Percentiles rank a stretch among this genome's conserved stretches.
phyloP scores from a whole-genome alignment of 2,888 invertebrate species.

The Orthosia cruda region DNA sequence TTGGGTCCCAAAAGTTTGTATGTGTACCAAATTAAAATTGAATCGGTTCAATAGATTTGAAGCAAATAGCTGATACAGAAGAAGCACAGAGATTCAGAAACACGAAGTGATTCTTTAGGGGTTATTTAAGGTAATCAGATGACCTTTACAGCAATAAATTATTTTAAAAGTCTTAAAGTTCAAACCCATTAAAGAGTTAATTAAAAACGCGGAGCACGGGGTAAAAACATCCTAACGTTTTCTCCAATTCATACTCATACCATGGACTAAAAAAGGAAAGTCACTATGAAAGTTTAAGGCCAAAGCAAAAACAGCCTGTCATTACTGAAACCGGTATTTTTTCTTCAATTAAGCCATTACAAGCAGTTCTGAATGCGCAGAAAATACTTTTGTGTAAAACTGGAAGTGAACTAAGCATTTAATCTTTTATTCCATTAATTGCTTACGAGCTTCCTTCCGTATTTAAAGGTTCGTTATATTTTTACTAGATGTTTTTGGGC shows the following conservation, averaged over 20 bases:
- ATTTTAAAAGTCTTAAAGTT: neutral
- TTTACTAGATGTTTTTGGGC: neutral
- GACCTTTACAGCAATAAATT: neutral
- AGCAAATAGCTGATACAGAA: no score
- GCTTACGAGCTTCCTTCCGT: constrained; percentile 28
- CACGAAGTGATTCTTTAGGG: no score
- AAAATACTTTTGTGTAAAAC: constrained; percentile 48
- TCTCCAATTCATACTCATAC: constrained; percentile 20
- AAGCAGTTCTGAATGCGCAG: constrained; percentile 56
- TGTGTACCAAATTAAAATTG: no score
- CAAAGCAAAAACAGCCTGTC: constrained; percentile 43
- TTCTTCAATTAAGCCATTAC: constrained; percentile 67
- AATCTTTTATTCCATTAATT: constrained; percentile 55
- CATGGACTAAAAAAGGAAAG: constrained; percentile 25
- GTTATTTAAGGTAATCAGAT: no score
- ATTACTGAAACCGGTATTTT: constrained; percentile 58
- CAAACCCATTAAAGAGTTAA: neutral
- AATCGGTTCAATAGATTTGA: no score
- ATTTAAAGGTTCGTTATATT: constrained; percentile 17
- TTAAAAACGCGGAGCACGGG: neutral
- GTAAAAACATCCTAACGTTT: constrained; percentile 6
- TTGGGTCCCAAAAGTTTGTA: no score
- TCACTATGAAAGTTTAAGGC: constrained; percentile 52
- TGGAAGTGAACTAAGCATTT: constrained; percentile 34
- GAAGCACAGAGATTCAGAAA: no score